Conservation (phyloP, 2,888 invertebrate species). For the Spisula subtruncata region DNA sequence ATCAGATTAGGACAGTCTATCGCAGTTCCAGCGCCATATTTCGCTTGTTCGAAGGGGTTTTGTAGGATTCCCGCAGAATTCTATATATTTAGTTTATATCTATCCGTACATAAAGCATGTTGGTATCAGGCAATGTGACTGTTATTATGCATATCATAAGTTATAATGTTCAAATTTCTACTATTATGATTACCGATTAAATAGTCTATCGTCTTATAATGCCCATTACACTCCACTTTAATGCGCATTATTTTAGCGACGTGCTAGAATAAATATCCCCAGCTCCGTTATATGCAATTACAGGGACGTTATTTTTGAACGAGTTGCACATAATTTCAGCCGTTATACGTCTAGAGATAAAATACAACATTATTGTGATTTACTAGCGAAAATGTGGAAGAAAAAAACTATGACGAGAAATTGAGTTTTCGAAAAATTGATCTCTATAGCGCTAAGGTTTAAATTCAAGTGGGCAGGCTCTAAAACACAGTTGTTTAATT, state of each 20-base stretch:
- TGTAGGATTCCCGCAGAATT: background rate
- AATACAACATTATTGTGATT: background rate
- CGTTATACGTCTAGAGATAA: background rate
- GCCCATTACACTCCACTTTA: constrained; percentile 32
- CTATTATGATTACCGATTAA: constrained; percentile 34
- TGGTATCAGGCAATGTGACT: background rate
- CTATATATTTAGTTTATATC: background rate
- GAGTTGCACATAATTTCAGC: constrained; percentile 20
- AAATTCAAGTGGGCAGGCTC: constrained; percentile 31
- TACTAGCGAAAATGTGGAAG: background rate
- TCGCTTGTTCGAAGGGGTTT: background rate
- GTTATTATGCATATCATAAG: constrained; percentile 37
- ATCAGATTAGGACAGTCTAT: background rate
- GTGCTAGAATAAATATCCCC: constrained; percentile 21
- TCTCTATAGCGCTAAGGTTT: constrained; percentile 23
- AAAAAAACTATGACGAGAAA: constrained; percentile 9
- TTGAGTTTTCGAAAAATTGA: constrained; percentile 22
- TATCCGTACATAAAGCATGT: background rate
- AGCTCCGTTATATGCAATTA: constrained; percentile 34
- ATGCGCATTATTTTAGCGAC: constrained; percentile 41
- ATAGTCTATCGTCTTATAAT: constrained; percentile 6
- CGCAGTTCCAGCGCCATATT: background rate
- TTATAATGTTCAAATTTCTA: constrained; percentile 40
- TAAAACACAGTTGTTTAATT: constrained; percentile 35
- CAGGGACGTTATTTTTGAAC: constrained; percentile 27